Evolutionary conservation across 2,113 vertebrate genomes (phyloP).

Genomic region (Eudyptes chrysolophus): DNA sequence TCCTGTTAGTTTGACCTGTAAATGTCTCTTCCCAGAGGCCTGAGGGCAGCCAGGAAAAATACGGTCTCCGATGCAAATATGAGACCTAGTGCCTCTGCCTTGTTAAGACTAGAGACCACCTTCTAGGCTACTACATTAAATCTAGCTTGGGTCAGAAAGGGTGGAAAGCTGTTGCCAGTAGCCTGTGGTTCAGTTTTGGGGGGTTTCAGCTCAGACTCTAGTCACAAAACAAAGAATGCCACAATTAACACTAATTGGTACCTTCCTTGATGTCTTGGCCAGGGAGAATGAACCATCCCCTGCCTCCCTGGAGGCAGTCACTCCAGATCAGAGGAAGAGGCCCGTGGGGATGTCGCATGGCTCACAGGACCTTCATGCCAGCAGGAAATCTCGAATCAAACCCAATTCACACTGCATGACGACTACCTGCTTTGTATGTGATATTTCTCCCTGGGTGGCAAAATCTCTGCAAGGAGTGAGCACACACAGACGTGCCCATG

Average conservation of each 20-base stretch:
- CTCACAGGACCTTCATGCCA: neutral
- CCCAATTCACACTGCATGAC: neutral
- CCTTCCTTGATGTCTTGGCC: neutral
- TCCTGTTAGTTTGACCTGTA: neutral
- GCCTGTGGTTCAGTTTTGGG: neutral
- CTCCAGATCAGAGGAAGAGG: neutral
- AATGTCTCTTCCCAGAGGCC: neutral
- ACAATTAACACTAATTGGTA: constrained; percentile 32
- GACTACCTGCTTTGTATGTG: neutral
- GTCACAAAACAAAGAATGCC: neutral
- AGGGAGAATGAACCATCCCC: neutral
- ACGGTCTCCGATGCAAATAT: neutral
- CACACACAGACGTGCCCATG: accelerated
- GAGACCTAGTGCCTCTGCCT: neutral
- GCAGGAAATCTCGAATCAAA: neutral
- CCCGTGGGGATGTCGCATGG: neutral
- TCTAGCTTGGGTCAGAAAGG: neutral
- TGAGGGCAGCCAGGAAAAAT: neutral
- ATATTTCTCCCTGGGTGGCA: neutral
- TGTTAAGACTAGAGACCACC: neutral
- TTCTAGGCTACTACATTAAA: neutral
- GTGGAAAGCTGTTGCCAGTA: neutral
- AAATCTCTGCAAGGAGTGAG: neutral
- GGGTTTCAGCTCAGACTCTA: neutral
- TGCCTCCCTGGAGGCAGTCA: neutral